These are phyloP conservation scores for Ochropleura plecta DNA, from an alignment of 2,888 invertebrate genomes.

Conservation along the genomic window DNA sequence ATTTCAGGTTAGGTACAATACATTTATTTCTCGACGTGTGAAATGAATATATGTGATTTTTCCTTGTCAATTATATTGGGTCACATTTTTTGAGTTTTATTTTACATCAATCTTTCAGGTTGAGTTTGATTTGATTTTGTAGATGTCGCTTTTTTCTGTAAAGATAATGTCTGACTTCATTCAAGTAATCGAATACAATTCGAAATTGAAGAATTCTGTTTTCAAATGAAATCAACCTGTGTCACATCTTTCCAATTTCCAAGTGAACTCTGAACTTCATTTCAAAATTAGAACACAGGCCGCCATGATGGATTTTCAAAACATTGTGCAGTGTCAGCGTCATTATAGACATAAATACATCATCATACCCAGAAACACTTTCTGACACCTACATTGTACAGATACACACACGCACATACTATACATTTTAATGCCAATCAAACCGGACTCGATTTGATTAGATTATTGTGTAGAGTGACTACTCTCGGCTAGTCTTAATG, in stretches of 20 bases:
- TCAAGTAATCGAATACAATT: not conserved
- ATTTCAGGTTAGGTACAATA: slow-evolving; percentile 37
- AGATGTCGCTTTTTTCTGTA: not conserved
- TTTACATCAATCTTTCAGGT: not conserved
- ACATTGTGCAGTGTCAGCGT: not conserved
- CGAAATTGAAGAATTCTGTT: not conserved
- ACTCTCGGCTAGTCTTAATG: too few species aligned
- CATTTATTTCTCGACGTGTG: slow-evolving; percentile 27
- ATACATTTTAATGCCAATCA: too few species aligned
- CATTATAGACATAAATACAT: not conserved
- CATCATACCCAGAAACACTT: too few species aligned
- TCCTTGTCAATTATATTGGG: slow-evolving; percentile 28
- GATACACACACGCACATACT: too few species aligned
- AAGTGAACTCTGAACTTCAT: not conserved
- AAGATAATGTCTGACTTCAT: not conserved
- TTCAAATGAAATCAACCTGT: not conserved
- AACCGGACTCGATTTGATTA: too few species aligned
- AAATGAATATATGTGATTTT: slow-evolving; percentile 40
- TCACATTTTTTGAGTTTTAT: not conserved
- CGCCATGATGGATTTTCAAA: not conserved
- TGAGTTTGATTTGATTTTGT: not conserved
- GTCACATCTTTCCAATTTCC: not conserved
- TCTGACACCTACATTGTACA: too few species aligned
- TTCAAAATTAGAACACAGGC: not conserved
- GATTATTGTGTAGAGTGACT: too few species aligned